Base-by-base conservation (phyloP, 2,113 vertebrate genomes). In the Muntiacus muntjak region DNA sequence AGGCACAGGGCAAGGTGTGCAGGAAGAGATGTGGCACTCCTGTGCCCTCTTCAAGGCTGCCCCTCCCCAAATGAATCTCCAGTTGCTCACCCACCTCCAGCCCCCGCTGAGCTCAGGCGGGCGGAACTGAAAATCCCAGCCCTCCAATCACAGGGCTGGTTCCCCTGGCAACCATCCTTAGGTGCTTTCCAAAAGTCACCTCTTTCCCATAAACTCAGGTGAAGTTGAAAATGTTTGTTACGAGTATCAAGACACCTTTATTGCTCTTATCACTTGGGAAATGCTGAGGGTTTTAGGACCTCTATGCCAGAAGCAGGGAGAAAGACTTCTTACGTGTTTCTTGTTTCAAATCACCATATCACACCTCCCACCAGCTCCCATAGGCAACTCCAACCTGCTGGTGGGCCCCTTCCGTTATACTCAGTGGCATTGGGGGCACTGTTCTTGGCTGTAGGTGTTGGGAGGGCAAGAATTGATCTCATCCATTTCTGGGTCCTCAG, bases 331-430 rank as follows among this genome's bases (percentile, higher is more conserved):
- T 60, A 19, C 4, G 5, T 52, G 58, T 84, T 82, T 50, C 60
- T 89, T 17, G 21, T 50, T 40, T 50, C 71, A 40, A 6, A 14
- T 74, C 43, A 33, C n/a, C 8, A 1, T 15, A 30, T 58, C 40
- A 50, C 3, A 74, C 33, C 11, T 7, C 58, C 7, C 15, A 19
- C 16, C 4, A 33, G 28, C 50, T 86, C 25, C 25, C n/a, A 19
- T 3, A 7, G 74, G 57, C 19, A 16, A 13, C 5, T 13, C 11
- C 54, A n/a, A n/a, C 6, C 3, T 47, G 28, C 10, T 14, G 3
- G n/a, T 13, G 57, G 43, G 7, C 23, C 3, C 36, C 43, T 30
- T 2, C 15, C 1, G 0, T 36, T 10, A 3, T 1, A 5, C 45
- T 40, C n/a, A 1, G 89, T 4, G 33, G 47, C 4, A 8, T 1